Percentiles rank a stretch among this genome's conserved stretches.
Conservation (phyloP, 2,888 invertebrate species). For the Pogonocherus hispidulus region DNA sequence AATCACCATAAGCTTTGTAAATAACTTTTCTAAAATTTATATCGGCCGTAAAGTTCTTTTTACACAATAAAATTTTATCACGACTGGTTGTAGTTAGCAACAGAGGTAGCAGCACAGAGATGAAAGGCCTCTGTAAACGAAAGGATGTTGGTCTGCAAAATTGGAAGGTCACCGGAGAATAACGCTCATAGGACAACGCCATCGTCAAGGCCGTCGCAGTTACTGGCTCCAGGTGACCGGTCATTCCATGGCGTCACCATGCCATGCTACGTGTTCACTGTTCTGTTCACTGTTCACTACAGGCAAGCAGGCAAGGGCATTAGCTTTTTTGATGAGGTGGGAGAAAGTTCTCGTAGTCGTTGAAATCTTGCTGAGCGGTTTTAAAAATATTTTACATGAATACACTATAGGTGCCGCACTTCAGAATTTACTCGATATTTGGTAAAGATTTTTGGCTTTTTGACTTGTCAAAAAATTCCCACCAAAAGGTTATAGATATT, state of each 20-base stretch:
- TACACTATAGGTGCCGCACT: neutral
- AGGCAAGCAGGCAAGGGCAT: slow-evolving; percentile 18
- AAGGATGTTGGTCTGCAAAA: slow-evolving; percentile 34
- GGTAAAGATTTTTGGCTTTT: too few species aligned
- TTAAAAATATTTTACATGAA: neutral
- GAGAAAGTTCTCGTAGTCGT: neutral
- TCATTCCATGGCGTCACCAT: slow-evolving; percentile 46
- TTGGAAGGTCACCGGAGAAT: slow-evolving; percentile 59
- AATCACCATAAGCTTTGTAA: too few species aligned
- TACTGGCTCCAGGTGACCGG: slow-evolving; percentile 56
- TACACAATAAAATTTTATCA: slow-evolving; percentile 2
- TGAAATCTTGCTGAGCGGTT: neutral
- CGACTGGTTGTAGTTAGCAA: slow-evolving; percentile 17
- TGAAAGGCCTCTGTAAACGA: slow-evolving; percentile 29
- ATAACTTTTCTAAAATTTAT: too few species aligned
- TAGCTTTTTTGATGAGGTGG: slow-evolving; percentile 20
- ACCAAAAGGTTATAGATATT: too few species aligned
- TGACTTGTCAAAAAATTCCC: too few species aligned
- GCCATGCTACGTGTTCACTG: slow-evolving; percentile 25
- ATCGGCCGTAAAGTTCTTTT: too few species aligned
- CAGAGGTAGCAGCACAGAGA: slow-evolving; percentile 23
- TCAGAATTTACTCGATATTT: too few species aligned
- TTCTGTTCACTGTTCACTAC: neutral
- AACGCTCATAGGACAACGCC: slow-evolving; percentile 62
- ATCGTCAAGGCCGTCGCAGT: slow-evolving; percentile 61